A percentile compares a stretch with the other conserved stretches of the same genome.
Conservation (phyloP, 2,113 vertebrate genomes). For the Python bivittatus region DNA sequence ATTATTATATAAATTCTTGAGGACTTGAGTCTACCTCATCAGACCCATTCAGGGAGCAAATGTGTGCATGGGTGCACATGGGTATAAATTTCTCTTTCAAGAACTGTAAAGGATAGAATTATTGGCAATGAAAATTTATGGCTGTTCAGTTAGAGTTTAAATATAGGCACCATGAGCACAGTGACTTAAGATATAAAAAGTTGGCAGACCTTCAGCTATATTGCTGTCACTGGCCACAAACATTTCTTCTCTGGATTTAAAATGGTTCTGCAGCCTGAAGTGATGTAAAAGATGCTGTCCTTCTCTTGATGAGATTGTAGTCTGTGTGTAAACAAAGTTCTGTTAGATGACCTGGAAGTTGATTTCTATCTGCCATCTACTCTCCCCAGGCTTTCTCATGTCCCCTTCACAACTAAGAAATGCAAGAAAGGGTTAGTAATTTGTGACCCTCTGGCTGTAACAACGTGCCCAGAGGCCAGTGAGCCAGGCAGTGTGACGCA, state of each 20-base stretch:
- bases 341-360: slow-evolving; percentile 29
- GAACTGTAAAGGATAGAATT: neutral
- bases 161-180: neutral
- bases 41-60: neutral
- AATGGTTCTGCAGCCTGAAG: neutral
- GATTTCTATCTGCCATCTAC: slow-evolving; percentile 59
- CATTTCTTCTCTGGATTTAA: neutral
- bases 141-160: neutral
- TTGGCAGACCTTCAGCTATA: neutral
- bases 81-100: neutral
- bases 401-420: neutral
- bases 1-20: neutral
- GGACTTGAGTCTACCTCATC: neutral
- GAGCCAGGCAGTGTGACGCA: slow-evolving; percentile 61
- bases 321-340: neutral
- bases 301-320: neutral
- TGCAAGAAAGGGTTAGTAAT: slow-evolving; percentile 24
- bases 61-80: neutral
- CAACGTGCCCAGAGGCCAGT: neutral
- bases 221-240: rapidly evolving
- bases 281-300: rapidly evolving
- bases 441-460: slow-evolving; percentile 27
- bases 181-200: neutral
- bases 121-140: neutral
- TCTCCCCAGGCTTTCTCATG: slow-evolving; percentile 22